These are phyloP conservation scores for Chaunax sp. DNA, from an alignment of 2,797 vertebrate genomes.

Conservation along the genomic window DNA sequence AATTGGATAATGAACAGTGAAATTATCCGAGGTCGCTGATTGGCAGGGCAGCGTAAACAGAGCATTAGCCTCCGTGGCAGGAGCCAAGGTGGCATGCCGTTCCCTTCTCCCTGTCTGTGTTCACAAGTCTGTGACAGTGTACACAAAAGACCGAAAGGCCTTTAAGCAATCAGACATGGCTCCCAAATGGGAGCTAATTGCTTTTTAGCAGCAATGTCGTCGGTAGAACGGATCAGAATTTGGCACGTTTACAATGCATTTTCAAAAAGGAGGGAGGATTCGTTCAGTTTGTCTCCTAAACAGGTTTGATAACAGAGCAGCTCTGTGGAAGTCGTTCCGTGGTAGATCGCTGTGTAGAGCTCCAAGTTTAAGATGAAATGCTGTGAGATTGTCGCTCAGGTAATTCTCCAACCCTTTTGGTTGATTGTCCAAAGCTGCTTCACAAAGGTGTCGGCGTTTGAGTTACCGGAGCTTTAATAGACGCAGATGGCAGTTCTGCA, in stretches of 20 bases:
- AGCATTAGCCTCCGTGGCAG: conserved; percentile 42
- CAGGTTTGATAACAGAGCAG: conserved; percentile 54
- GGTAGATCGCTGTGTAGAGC: conserved; percentile 45
- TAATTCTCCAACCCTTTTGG: conserved; percentile 41
- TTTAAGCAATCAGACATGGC: conserved; percentile 54
- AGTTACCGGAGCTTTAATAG: conserved; percentile 14
- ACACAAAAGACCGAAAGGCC: conserved; percentile 62
- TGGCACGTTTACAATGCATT: conserved; percentile 37
- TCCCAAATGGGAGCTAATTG: conserved; percentile 70
- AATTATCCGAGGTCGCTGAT: conserved; percentile 54
- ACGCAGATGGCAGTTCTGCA: too few relatives aligned
- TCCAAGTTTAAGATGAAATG: conserved; percentile 29
- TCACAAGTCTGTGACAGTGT: conserved; percentile 58
- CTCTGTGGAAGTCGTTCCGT: conserved; percentile 25
- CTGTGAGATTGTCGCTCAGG: conserved; percentile 42
- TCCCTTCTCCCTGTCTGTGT: conserved; percentile 61
- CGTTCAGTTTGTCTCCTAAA: conserved; percentile 33
- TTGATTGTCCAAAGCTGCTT: conserved; percentile 42
- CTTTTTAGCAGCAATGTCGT: conserved; percentile 50
- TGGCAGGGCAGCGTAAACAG: conserved; percentile 69
- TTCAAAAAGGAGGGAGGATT: conserved; percentile 22
- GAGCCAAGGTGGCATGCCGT: conserved; percentile 68
- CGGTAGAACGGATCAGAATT: conserved; percentile 54
- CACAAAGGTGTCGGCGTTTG: conserved; percentile 18
- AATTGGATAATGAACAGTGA: conserved; percentile 62